A percentile compares a stretch with the other conserved stretches of the same genome.
phyloP scores from a whole-genome alignment of 2,113 vertebrate species.

The Abramis brama region DNA sequence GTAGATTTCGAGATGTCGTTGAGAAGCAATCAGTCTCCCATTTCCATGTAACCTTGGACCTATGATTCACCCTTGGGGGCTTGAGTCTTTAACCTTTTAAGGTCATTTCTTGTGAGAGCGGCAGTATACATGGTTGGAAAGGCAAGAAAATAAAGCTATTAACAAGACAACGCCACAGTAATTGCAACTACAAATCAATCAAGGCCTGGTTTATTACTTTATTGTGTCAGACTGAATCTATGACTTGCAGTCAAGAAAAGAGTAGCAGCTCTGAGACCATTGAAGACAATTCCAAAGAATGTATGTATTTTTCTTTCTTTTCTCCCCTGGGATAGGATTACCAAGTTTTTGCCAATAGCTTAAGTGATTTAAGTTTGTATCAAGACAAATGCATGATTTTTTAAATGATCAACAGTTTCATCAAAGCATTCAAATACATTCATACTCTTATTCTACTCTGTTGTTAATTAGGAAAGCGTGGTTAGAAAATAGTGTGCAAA shows the following conservation, averaged over 20 bases:
- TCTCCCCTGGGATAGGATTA: not conserved
- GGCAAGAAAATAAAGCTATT: constrained; percentile 42
- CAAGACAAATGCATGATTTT: not conserved
- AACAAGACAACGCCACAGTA: constrained; percentile 44
- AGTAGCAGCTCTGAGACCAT: not conserved
- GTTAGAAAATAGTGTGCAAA: not conserved
- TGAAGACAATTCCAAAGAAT: not conserved
- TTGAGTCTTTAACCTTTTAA: constrained; percentile 49
- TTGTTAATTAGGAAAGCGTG: constrained; percentile 20
- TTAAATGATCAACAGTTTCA: not conserved
- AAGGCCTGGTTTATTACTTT: constrained; percentile 33
- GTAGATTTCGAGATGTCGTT: constrained; percentile 47
- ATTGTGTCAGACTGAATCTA: constrained; percentile 19
- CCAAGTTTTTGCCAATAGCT: not conserved
- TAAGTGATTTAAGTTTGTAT: not conserved
- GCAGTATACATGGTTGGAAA: constrained; percentile 31
- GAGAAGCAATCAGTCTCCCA: constrained; percentile 47
- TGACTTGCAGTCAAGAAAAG: not conserved
- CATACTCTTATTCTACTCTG: not conserved
- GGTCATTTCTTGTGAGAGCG: constrained; percentile 46
- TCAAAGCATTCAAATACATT: not conserved
- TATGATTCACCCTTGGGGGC: constrained; percentile 40
- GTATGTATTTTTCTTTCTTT: not conserved
- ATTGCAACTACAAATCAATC: constrained; percentile 57
- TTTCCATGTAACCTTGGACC: constrained; percentile 50